Evolutionary conservation across 2,888 invertebrate species (phyloP).

Genomic region (Microctonus brassicae): DNA sequence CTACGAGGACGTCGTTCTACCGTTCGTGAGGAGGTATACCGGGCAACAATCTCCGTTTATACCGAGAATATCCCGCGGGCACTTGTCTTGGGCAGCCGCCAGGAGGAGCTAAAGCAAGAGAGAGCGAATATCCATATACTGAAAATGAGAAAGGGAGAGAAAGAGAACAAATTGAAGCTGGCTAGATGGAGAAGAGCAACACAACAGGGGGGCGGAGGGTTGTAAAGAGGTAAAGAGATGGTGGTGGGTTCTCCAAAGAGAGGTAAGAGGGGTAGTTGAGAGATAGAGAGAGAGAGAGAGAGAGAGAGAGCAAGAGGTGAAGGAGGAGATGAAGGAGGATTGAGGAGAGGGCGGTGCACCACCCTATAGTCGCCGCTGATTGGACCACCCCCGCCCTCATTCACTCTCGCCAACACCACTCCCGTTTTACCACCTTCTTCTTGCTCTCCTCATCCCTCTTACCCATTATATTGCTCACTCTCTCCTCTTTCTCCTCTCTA

Average conservation of each 20-base stretch:
- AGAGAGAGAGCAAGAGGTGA: conserved; percentile 48
- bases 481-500: conserved; percentile 35
- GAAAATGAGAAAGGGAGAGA: conserved; percentile 32
- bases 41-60: conserved; percentile 66
- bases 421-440: conserved; percentile 43
- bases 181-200: conserved; percentile 39
- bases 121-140: too few relatives aligned
- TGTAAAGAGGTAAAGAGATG: conserved; percentile 46
- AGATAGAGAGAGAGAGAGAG: conserved; percentile 50
- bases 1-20: conserved; percentile 50
- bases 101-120: conserved; percentile 60
- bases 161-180: conserved; percentile 34
- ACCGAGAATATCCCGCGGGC: conserved; percentile 66
- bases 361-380: conserved; percentile 65
- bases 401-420: conserved; percentile 56
- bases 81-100: conserved; percentile 66
- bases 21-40: conserved; percentile 53
- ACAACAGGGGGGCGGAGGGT: too few relatives aligned
- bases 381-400: conserved; percentile 64
- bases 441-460: conserved; percentile 38
- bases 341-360: conserved; percentile 59
- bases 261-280: conserved; percentile 42
- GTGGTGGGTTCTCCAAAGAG: conserved; percentile 47
- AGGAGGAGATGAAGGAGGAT: conserved; percentile 48
- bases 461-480: conserved; percentile 44